Conservation (phyloP, 2,888 invertebrate species). For the Minunthozetes semirufus region DNA sequence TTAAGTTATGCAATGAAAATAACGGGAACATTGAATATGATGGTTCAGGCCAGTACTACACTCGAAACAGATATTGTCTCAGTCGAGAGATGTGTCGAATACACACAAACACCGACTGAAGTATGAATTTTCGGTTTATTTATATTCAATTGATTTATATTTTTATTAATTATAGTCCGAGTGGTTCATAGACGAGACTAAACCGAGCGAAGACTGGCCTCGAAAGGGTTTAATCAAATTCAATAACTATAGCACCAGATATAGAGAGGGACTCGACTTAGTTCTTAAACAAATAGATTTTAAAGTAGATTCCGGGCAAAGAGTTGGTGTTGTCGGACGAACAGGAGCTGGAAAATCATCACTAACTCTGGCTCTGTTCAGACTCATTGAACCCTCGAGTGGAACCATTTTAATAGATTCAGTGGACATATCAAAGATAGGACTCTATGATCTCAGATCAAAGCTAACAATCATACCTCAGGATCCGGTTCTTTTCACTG, state of each 20-base stretch:
- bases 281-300: constrained; percentile 74
- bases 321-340: constrained; percentile 52
- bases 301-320: constrained; percentile 70
- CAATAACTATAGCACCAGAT: constrained; percentile 72
- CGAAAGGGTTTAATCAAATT: constrained; percentile 69
- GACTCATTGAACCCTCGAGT: constrained; percentile 36
- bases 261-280: constrained; percentile 75
- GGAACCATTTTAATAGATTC: constrained; percentile 36
- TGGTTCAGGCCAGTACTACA: constrained; percentile 91
- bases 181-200: constrained; percentile 1
- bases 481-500: constrained; percentile 43
- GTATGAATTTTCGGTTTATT: constrained; percentile 33
- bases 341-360: constrained; percentile 49
- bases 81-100: constrained; percentile 93
- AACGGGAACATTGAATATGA: constrained; percentile 93
- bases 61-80: constrained; percentile 96
- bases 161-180: not conserved
- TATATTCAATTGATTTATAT: not conserved
- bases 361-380: constrained; percentile 46
- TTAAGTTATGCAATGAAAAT: constrained; percentile 41
- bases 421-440: constrained; percentile 31
- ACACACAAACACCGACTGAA: constrained; percentile 49
- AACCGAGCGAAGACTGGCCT: constrained; percentile 62
- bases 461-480: constrained; percentile 36
- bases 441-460: constrained; percentile 34